Evolutionary conservation across 2,888 invertebrate genomes (phyloP), one percentile per base, ranked within the genome.

Genomic region (Lissonota sp.): DNA sequence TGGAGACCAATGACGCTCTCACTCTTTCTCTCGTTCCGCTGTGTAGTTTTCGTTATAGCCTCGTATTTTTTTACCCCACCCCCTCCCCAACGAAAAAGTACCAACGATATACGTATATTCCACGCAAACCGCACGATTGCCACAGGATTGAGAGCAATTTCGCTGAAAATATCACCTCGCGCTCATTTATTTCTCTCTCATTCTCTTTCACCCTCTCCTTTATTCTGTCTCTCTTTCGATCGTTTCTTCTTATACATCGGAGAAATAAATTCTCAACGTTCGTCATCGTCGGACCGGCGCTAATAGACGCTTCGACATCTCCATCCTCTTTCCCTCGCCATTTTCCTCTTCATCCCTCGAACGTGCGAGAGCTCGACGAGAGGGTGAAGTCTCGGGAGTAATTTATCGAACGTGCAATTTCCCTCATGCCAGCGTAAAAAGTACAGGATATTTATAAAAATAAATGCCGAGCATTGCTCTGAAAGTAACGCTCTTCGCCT

Each of bases 211-310:
- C 4, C 5, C 53, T 5, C 16, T 16, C 53, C 14, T 49, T 49
- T n/a, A 49, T 49, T 53, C 14, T 16, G 14, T 5, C 53, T 14
- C 16, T 16, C 53, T 53, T 49, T 49, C 64, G 10, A 46, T 44
- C 63, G 12, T 53, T 51, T 6, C 7, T 66, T 55, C 72, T 55
- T 46, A n/a, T n/a, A 26, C 26, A 69, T 49, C 44, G 40, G 53
- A 55, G 42, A 80, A 77, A 80, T 69, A 55, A 58, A 80, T 69
- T 76, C 64, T 60, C 42, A 69, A 69, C 57, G 55, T 73, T 62
- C 53, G 72, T 62, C 62, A 42, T 14, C 7, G 14, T 26, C 12
- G 10, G 6, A 51, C 10, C 10, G n/a, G 46, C 0, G 12, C 40
- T 53, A 55, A 75, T 55, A 71, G 14, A 62, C 60, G 57, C 26